phyloP scores from a whole-genome alignment of 1,140 invertebrate species.

The Drosophila nigrodunni region DNA sequence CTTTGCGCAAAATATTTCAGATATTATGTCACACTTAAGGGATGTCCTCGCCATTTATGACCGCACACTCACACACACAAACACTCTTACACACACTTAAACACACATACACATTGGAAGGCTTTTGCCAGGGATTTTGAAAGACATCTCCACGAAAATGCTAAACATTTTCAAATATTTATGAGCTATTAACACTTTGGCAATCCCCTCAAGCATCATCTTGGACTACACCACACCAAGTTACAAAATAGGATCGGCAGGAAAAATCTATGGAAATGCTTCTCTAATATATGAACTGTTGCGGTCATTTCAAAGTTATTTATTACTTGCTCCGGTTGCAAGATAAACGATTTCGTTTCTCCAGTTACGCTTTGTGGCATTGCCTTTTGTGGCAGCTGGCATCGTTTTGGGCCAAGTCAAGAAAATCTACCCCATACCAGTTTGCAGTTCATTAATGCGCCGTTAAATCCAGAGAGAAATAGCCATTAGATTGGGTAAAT shows the following conservation, averaged over 20 bases:
- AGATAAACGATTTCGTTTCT: conserved; percentile 37
- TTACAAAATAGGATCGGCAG: conserved; percentile 2
- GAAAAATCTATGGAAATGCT: conserved; percentile 53
- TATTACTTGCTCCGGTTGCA: conserved; percentile 50
- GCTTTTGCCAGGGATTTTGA: conserved; percentile 45
- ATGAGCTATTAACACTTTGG: conserved; percentile 82
- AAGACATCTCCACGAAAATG: conserved; percentile 62
- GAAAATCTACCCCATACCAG: too few relatives aligned
- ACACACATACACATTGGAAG: neutral
- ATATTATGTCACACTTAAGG: conserved; percentile 83
- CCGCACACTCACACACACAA: conserved; percentile 41
- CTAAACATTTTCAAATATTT: conserved; percentile 83
- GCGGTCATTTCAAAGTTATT: conserved; percentile 65
- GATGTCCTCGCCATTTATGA: conserved; percentile 76
- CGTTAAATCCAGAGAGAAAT: conserved; percentile 22
- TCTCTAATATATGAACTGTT: conserved; percentile 60
- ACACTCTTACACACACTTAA: conserved; percentile 2
- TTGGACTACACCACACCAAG: neutral
- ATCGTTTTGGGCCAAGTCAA: neutral
- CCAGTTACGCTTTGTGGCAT: conserved; percentile 32
- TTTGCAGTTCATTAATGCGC: conserved; percentile 45
- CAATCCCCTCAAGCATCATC: conserved; percentile 52
- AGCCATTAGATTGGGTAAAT: conserved; percentile 24
- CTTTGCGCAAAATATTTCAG: conserved; percentile 80
- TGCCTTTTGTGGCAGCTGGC: conserved; percentile 30